Evolutionary conservation across 1,140 invertebrate species (phyloP), one percentile per base, ranked within the genome.

Genomic region (Drepana arcuata): DNA sequence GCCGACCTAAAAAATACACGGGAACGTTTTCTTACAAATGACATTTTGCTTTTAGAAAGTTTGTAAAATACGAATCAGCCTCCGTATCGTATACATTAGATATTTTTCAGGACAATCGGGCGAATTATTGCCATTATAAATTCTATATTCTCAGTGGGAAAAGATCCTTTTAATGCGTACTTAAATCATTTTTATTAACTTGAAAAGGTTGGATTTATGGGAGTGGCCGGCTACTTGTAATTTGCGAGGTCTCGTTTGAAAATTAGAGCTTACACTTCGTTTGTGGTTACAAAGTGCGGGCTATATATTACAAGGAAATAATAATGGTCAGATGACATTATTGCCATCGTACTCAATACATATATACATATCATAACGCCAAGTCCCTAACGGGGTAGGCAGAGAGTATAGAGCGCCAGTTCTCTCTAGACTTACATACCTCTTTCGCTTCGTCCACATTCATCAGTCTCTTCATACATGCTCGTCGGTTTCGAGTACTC

Each of bases 161-260:
- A 62, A 67, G 54, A 66, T 70, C 56, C 60, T 68, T 66, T 67
- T 69, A 74, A 67, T 64, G 69, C 52, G 52, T 59, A 41, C 56
- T 71, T 74, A 71, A 74, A 74, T 71, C 70, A 74, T 74, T 71
- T 74, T 74, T 74, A 74, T 71, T 71, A 71, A 71, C 57, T 71
- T 67, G 58, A 65, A 69, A 74, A 74, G 65, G 67, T 74, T 63
- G 56, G 52, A 68, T 62, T 71, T 73, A 67, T 64, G 52, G 43
- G 49, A 31, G 48, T 52, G 45, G 52, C 47, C 57, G 62, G 55
- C 32, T 50, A 50, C 37, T 54, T 57, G 53, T 62, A 63, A 65
- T 69, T 69, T 65, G 48, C 45, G 48, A 52, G 41, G 21, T 14
- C 33, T 44, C 31, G 26, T 30, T 24, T 30, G 28, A 44, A 48